Base-by-base conservation (phyloP, 2,113 vertebrate genomes). In the Lasiurus cinereus region DNA sequence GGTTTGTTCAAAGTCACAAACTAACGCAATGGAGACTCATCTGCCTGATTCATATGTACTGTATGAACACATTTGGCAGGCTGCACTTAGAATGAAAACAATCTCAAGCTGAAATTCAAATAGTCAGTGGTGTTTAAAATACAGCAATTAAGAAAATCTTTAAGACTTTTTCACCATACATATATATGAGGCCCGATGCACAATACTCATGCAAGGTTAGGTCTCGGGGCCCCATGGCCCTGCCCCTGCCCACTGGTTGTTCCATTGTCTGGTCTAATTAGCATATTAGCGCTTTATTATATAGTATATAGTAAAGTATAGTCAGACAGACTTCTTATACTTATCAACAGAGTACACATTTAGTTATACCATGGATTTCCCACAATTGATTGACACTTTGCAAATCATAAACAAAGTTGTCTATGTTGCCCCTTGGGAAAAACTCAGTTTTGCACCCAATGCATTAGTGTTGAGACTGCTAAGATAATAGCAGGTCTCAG, bases 51-150 rank as follows among this genome's bases (percentile, higher is more conserved):
- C 91, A 27, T 6, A 22, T 12, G 36, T 10, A 46, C 12, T 8
- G 1, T 24, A 56, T 69, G 82, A 86, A 69, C 69, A 89, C 52
- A 74, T 36, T 11, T 64, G 70, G n/a, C 80, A 83, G 56, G 31
- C 36, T 80, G 22, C 52, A 33, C 64, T 88, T 89, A 94, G 66
- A 93, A 88, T 59, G 9, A 56, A 90, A 46, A 95, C 14, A 56
- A 5, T 83, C 83, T 83, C 50, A 88, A 67, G 52, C 8, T 76
- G 33, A 80, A 86, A 94, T 89, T 94, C 69, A 89, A 95, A 67
- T 1, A 94, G 93, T 29, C 39, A 29, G 29, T 22, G n/a, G 52
- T 59, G 16, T 62, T 93, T 82, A 67, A 72, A 76, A 88, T 59
- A 64, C 10, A 11, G 39, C 59, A 77, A 80, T 70, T 54, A 90